Evolutionary conservation across 2,888 invertebrate species (phyloP), one percentile per base, ranked within the genome.

Genomic region (Iphiclides podalirius): DNA sequence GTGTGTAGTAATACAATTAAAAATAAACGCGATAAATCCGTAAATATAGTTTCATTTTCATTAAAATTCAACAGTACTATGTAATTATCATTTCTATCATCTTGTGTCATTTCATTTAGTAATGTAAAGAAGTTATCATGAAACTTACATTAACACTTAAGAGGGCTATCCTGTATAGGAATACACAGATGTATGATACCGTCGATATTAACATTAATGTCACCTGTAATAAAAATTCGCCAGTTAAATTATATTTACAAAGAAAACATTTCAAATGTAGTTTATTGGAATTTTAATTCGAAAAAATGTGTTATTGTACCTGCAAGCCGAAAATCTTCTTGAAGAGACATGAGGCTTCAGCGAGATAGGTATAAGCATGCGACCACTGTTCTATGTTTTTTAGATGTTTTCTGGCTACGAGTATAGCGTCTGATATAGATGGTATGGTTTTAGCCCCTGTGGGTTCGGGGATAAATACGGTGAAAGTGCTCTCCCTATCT

Each of bases 271-370:
- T n/a, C n/a, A n/a, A n/a, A n/a, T n/a, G n/a, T n/a, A n/a, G n/a
- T n/a, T n/a, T n/a, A n/a, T n/a, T n/a, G n/a, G n/a, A n/a, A n/a
- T n/a, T n/a, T n/a, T n/a, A n/a, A n/a, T n/a, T n/a, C n/a, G n/a
- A 20, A 4, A 20, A 4, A 20, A 20, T 6, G 6, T 3, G 3
- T 20, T 6, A 4, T 20, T 20, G 6, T 49, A 49, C 49, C 43
- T 49, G 43, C 1, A 49, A 2, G 13, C 49, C 49, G 12, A 49
- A 49, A 26, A 44, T 23, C 4, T 17, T 6, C 12, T 49, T 43
- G 13, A 49, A 49, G 4, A 39, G 9, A 8, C 26, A 39, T 4
- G 43, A 33, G 1, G 43, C 17, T 7, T 44, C 17, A 1, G 43
- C n/a, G 2, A 49, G 15, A 12, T 34, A n/a, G 1, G 49, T 39